These are phyloP conservation scores for Lota lota DNA, from an alignment of 2,113 vertebrate species.

Conservation along the genomic window DNA sequence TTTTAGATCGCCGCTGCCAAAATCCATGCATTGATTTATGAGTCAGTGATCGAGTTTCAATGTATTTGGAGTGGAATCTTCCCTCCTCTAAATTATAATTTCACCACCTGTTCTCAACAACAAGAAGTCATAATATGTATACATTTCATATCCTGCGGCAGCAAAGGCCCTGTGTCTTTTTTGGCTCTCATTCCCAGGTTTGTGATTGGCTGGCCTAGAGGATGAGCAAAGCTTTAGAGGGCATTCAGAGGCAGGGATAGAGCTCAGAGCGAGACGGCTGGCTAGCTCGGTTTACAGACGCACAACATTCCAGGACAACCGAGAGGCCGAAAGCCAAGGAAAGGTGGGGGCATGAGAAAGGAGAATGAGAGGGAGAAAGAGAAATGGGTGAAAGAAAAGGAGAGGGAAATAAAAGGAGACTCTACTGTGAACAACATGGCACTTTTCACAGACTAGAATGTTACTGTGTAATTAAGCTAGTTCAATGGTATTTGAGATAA, in stretches of 20 bases:
- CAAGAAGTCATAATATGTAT: slow-evolving; percentile 31
- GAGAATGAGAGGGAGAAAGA: slow-evolving; percentile 23
- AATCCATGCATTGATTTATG: slow-evolving; percentile 31
- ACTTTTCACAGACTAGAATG: too few species aligned
- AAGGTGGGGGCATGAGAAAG: too few species aligned
- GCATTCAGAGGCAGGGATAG: slow-evolving; percentile 30
- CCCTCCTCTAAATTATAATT: slow-evolving; percentile 9
- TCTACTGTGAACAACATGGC: too few species aligned
- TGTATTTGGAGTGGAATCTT: slow-evolving; percentile 28
- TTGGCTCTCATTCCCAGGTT: slow-evolving; percentile 32
- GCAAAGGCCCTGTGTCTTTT: slow-evolving; percentile 6
- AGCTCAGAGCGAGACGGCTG: slow-evolving; percentile 13
- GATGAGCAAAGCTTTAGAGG: slow-evolving; percentile 25
- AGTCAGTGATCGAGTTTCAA: slow-evolving; percentile 36
- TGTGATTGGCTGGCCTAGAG: slow-evolving; percentile 30
- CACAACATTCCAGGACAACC: slow-evolving; percentile 35
- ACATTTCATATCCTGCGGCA: slow-evolving; percentile 36
- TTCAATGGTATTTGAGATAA: too few species aligned
- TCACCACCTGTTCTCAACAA: slow-evolving; percentile 15
- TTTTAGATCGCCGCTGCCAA: background rate
- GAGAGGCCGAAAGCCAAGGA: slow-evolving; percentile 30
- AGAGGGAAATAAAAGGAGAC: background rate
- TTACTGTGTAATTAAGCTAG: too few species aligned
- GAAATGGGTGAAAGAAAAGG: slow-evolving; percentile 9
- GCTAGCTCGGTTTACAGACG: slow-evolving; percentile 38